Evolutionary conservation across 2,888 invertebrate genomes (phyloP).

Genomic region (Morpho deidamia): DNA sequence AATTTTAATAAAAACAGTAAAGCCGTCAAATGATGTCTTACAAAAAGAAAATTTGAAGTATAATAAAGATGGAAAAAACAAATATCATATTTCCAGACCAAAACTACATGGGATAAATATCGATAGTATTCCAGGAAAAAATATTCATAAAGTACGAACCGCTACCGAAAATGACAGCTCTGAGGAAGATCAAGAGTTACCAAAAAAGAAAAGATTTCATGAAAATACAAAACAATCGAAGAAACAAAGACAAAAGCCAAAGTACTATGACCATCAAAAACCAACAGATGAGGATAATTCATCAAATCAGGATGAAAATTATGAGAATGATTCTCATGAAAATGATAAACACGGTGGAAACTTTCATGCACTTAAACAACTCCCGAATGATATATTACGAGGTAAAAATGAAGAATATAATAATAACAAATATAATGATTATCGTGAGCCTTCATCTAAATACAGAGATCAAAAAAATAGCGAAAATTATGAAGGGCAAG

Average conservation of each 20-base stretch:
- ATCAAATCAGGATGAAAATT: not conserved
- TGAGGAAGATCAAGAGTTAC: not conserved
- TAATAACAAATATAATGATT: not conserved
- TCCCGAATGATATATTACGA: not conserved
- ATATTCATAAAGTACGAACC: not conserved
- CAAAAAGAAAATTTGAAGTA: slow-evolving; percentile 1
- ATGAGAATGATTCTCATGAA: not conserved
- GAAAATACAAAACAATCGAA: not conserved
- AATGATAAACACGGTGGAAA: not conserved
- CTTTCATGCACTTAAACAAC: not conserved
- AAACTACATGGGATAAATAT: not conserved
- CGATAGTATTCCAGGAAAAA: not conserved
- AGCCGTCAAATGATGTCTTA: not conserved
- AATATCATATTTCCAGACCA: slow-evolving; percentile 1
- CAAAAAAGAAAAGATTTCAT: not conserved
- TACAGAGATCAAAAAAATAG: not conserved
- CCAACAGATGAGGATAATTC: not conserved
- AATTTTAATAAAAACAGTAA: not conserved
- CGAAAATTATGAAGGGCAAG: not conserved
- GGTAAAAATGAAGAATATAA: not conserved
- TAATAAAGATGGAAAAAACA: not conserved
- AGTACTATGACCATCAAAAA: slow-evolving; percentile 20
- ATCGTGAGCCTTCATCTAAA: not conserved
- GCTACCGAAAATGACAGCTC: not conserved
- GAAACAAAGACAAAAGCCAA: not conserved